These are phyloP conservation scores for Gadopsis marmoratus DNA, from an alignment of 2,797 vertebrate genomes.

Conservation along the genomic window DNA sequence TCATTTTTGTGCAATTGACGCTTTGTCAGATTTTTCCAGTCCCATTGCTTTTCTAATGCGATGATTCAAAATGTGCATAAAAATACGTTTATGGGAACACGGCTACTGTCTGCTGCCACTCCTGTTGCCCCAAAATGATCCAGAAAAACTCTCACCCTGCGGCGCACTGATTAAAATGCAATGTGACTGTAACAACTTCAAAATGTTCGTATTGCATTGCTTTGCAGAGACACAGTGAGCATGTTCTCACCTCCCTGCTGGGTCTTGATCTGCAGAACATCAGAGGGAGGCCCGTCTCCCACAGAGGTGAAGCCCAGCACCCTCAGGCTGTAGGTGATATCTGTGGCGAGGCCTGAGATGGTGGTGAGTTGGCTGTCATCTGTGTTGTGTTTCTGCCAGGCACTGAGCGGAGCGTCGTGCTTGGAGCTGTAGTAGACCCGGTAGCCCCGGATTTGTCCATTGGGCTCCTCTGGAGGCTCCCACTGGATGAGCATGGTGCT, in stretches of 20 bases:
- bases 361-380: slow-evolving; percentile 92
- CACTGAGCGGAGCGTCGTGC: slow-evolving; percentile 84
- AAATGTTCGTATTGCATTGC: not conserved
- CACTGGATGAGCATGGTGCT: slow-evolving; percentile 96
- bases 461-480: slow-evolving; percentile 96
- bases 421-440: slow-evolving; percentile 92
- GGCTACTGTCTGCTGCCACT: too few species aligned
- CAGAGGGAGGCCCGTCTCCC: slow-evolving; percentile 93
- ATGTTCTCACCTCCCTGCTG: slow-evolving; percentile 91
- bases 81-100: too few species aligned
- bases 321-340: slow-evolving; percentile 93
- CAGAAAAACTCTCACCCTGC: not conserved
- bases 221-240: not conserved
- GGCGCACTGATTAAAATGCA: not conserved
- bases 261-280: slow-evolving; percentile 94
- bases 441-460: slow-evolving; percentile 93
- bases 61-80: too few species aligned
- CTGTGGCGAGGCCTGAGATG: slow-evolving; percentile 90
- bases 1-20: too few species aligned
- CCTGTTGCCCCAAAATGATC: too few species aligned
- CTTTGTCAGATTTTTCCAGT: too few species aligned
- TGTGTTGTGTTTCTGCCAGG: slow-evolving; percentile 95
- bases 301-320: slow-evolving; percentile 95
- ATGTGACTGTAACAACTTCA: not conserved
- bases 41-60: too few species aligned